Evolutionary conservation across 2,888 invertebrate species (phyloP).

Genomic region (Meganola albula): DNA sequence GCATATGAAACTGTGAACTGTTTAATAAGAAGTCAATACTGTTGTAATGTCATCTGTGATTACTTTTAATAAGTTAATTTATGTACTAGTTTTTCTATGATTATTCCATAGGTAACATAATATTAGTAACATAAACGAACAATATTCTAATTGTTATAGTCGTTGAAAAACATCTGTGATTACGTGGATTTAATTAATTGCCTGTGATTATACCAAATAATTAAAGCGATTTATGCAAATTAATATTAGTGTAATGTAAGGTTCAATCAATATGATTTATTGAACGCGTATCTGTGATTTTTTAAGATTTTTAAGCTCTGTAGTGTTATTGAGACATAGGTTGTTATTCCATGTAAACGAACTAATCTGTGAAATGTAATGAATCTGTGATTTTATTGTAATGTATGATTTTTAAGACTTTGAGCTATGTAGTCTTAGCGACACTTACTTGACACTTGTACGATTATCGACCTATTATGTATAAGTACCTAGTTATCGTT

Average conservation of each 20-base stretch:
- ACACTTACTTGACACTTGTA: conserved; percentile 9
- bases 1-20: conserved; percentile 9
- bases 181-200: conserved; percentile 8
- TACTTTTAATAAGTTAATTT: conserved; percentile 9
- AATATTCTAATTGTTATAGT: conserved; percentile 9
- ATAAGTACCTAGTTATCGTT: conserved; percentile 9
- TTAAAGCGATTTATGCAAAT: conserved; percentile 9
- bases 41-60: conserved; percentile 9
- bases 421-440: conserved; percentile 12
- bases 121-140: conserved; percentile 9
- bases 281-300: conserved; percentile 8
- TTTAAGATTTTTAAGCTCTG: conserved; percentile 8
- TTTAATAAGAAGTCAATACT: conserved; percentile 9
- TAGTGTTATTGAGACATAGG: conserved; percentile 6
- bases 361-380: conserved; percentile 6
- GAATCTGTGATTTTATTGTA: conserved; percentile 11
- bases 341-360: conserved; percentile 8
- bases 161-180: conserved; percentile 8
- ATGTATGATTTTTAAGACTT: conserved; percentile 12
- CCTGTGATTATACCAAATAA: conserved; percentile 10
- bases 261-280: conserved; percentile 10
- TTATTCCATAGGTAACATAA: conserved; percentile 9
- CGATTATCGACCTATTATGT: conserved; percentile 9
- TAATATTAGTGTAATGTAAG: conserved; percentile 9
- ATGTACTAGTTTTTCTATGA: conserved; percentile 9